phyloP scores from a whole-genome alignment of 1,140 invertebrate species.

The Drosophila pectinifera region DNA sequence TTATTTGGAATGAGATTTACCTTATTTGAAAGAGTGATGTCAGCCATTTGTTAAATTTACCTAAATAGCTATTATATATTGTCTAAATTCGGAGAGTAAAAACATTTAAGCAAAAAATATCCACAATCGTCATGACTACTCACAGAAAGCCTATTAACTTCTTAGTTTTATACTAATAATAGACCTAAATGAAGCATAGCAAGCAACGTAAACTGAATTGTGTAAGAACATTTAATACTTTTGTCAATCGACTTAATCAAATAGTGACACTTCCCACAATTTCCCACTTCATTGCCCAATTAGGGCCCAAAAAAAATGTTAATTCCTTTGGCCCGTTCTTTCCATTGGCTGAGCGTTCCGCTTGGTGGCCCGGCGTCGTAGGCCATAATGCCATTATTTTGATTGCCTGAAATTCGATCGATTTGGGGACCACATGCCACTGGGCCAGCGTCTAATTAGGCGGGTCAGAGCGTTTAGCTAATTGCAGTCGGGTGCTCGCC shows the following conservation, averaged over 20 bases:
- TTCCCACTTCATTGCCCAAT: slow-evolving; percentile 33
- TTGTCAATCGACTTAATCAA: slow-evolving; percentile 1
- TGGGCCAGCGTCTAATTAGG: slow-evolving; percentile 57
- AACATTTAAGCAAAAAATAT: background rate
- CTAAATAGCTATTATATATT: too few species aligned
- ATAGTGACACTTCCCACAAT: slow-evolving; percentile 27
- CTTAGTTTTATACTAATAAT: too few species aligned
- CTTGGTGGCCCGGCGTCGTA: slow-evolving; percentile 17
- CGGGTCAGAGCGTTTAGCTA: slow-evolving; percentile 62
- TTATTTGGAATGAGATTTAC: background rate
- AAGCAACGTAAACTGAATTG: background rate
- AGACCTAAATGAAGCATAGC: background rate
- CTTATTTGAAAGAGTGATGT: background rate
- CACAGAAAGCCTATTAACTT: background rate
- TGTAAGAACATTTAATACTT: background rate
- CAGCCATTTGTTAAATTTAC: background rate
- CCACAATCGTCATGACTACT: too few species aligned
- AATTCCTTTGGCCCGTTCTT: slow-evolving; percentile 8
- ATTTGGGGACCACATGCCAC: slow-evolving; percentile 39
- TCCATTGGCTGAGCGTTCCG: slow-evolving; percentile 22
- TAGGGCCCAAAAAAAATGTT: slow-evolving; percentile 6
- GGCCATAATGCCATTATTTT: slow-evolving; percentile 47
- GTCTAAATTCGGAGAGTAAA: background rate
- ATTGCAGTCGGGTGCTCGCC: slow-evolving; percentile 54
- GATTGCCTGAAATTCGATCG: slow-evolving; percentile 54